Evolutionary conservation across 2,797 vertebrate genomes (phyloP).

Genomic region (Tauraco hartlaubi): DNA sequence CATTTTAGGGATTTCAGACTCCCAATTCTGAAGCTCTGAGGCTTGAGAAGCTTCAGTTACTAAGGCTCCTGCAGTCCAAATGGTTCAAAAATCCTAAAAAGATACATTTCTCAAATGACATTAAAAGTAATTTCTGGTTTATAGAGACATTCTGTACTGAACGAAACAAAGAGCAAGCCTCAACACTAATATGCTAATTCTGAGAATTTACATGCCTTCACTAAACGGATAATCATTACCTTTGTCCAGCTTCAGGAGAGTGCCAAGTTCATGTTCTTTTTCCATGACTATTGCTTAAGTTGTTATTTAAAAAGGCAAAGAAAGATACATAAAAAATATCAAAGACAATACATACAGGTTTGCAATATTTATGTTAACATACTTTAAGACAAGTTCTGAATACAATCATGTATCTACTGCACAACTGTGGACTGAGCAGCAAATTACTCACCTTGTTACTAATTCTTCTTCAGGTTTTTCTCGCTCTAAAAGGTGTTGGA

Average conservation of each 20-base stretch:
- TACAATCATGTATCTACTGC: background rate
- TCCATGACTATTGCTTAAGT: background rate
- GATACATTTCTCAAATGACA: background rate
- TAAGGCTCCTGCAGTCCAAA: background rate
- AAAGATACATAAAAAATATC: background rate
- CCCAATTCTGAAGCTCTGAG: background rate
- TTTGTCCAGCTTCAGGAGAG: background rate
- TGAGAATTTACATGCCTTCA: background rate
- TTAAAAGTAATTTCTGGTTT: background rate
- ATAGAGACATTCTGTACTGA: background rate
- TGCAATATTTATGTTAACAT: background rate
- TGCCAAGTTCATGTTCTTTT: background rate
- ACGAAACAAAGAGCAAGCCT: background rate
- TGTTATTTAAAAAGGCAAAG: background rate
- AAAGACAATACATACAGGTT: background rate
- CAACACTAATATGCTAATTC: background rate
- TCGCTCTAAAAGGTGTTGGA: constrained; percentile 84
- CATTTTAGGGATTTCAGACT: background rate
- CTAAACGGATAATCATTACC: background rate
- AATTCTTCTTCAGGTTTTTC: constrained; percentile 30
- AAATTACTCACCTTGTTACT: constrained; percentile 78
- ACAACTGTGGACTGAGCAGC: background rate
- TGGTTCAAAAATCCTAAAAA: background rate
- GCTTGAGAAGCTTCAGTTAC: background rate
- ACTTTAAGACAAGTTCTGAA: background rate